phyloP scores from a whole-genome alignment of 2,113 vertebrate species.

The Labrus mixtus region DNA sequence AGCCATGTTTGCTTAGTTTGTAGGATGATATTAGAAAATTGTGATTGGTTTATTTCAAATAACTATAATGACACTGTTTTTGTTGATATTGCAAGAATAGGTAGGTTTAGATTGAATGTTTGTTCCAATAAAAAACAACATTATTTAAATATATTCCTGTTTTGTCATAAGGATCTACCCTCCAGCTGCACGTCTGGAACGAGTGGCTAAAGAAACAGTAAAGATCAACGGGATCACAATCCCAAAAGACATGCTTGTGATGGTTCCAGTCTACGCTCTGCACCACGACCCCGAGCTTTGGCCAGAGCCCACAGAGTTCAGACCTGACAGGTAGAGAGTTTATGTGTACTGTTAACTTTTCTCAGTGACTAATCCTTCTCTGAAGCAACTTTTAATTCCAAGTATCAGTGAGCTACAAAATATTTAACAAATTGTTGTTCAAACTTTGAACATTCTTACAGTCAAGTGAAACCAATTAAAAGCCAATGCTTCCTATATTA shows the following conservation, averaged over 20 bases:
- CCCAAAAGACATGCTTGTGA: constrained; percentile 73
- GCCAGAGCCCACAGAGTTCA: constrained; percentile 82
- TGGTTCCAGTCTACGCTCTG: constrained; percentile 75
- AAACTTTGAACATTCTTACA: neutral
- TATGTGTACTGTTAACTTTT: neutral
- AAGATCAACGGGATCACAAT: constrained; percentile 82
- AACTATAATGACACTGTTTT: no score
- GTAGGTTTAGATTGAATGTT: no score
- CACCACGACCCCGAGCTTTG: constrained; percentile 76
- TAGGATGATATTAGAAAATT: no score
- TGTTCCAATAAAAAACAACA: neutral
- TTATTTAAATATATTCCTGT: neutral
- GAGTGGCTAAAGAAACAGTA: constrained; percentile 84
- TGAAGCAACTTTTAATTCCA: no score
- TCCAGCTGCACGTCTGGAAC: constrained; percentile 63
- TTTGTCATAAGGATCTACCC: constrained; percentile 78
- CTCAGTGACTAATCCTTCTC: no score
- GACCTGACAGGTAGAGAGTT: constrained; percentile 82
- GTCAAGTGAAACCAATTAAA: no score
- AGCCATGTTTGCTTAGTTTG: no score
- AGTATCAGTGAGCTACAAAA: no score
- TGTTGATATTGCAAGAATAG: no score
- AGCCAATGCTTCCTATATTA: no score
- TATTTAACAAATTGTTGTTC: neutral
- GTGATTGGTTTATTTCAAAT: no score